phyloP scores from a whole-genome alignment of 1,140 invertebrate species.

The Catajapyx aquilonaris region DNA sequence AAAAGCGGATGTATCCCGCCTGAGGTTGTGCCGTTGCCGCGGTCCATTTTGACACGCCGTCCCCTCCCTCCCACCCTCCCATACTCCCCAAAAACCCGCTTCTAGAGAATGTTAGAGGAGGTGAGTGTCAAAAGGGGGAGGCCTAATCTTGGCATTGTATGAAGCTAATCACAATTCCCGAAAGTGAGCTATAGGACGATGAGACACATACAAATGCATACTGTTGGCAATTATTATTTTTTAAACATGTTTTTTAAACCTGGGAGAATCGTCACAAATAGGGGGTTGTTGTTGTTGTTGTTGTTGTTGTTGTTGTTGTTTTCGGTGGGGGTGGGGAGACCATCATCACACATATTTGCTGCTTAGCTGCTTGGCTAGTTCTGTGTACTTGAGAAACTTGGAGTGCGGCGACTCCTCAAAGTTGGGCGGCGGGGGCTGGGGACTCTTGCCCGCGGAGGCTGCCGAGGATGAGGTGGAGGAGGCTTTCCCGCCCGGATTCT shows the following conservation, averaged over 20 bases:
- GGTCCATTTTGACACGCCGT: no score
- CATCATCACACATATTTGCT: slow-evolving; percentile 69
- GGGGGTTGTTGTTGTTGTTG: background rate
- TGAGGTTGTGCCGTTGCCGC: no score
- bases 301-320: slow-evolving; percentile 1
- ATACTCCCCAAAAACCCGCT: no score
- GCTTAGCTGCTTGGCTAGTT: slow-evolving; percentile 85
- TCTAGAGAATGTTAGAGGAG: no score
- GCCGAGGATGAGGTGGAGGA: slow-evolving; percentile 19
- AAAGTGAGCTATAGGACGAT: background rate
- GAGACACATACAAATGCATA: background rate
- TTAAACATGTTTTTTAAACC: background rate
- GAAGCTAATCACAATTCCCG: no score
- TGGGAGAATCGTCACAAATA: slow-evolving; percentile 1
- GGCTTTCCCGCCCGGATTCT: slow-evolving; percentile 27
- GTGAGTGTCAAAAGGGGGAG: no score
- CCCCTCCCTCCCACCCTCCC: no score
- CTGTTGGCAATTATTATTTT: background rate
- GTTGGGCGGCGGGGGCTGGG: slow-evolving; percentile 25
- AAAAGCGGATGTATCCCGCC: no score
- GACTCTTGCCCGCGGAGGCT: slow-evolving; percentile 25
- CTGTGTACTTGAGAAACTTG: slow-evolving; percentile 91
- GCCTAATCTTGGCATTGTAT: no score
- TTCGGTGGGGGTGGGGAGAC: slow-evolving; percentile 1
- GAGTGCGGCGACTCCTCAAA: slow-evolving; percentile 85